Evolutionary conservation across 2,113 vertebrate genomes (phyloP).

Genomic region (Planiliza haematocheilus): DNA sequence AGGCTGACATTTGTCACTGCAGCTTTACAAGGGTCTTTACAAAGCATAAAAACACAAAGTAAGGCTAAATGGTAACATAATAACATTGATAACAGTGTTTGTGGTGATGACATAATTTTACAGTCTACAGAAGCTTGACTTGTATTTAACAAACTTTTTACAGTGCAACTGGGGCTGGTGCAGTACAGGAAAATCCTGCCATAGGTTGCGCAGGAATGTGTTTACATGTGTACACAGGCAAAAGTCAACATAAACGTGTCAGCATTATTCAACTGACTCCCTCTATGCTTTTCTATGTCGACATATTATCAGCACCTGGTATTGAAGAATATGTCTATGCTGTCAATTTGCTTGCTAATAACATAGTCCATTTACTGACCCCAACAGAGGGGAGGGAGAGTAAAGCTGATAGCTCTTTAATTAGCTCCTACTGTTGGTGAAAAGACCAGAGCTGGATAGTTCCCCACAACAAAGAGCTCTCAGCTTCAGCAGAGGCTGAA

Average conservation of each 20-base stretch:
- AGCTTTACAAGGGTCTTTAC: background rate
- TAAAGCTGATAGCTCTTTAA: constrained; percentile 58
- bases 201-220: background rate
- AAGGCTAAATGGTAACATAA: background rate
- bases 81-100: background rate
- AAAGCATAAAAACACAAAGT: background rate
- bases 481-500: constrained; percentile 63
- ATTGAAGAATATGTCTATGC: background rate
- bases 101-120: background rate
- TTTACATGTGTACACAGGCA: background rate
- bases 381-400: constrained; percentile 17
- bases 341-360: constrained; percentile 24
- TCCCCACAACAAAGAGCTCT: constrained; percentile 76
- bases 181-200: background rate
- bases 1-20: background rate
- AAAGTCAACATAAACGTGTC: constrained; percentile 6
- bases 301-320: constrained; percentile 34
- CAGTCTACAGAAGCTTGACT: background rate
- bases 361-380: constrained; percentile 20
- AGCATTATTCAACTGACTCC: background rate
- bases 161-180: background rate
- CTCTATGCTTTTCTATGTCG: background rate
- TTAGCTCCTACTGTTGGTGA: constrained; percentile 48
- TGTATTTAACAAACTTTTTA: background rate
- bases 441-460: constrained; percentile 69